Conservation (phyloP, 2,888 invertebrate genomes). For the Parnassius orleans region DNA sequence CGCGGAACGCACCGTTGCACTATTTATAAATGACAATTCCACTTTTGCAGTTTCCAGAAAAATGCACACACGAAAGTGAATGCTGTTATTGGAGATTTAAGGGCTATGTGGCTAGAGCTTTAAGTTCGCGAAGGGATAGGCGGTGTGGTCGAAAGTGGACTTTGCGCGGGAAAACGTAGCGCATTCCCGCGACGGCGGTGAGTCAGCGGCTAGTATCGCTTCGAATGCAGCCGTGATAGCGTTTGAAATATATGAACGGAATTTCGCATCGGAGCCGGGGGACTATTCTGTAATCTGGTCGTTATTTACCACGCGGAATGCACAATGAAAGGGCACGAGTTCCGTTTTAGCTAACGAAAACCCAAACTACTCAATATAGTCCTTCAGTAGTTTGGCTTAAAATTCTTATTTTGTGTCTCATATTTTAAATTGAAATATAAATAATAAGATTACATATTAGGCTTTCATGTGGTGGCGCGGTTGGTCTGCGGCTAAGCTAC, state of each 20-base stretch:
- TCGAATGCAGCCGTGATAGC: slow-evolving; percentile 56
- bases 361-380: too few relatives aligned
- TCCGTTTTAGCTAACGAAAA: slow-evolving; percentile 12
- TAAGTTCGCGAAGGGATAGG: slow-evolving; percentile 3
- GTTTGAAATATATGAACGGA: slow-evolving; percentile 38
- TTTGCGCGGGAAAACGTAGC: slow-evolving; percentile 66
- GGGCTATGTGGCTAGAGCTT: slow-evolving; percentile 26
- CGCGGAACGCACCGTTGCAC: slow-evolving; percentile 68
- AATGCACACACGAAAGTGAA: slow-evolving; percentile 29
- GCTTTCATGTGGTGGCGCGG: too few relatives aligned
- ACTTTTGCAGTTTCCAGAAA: slow-evolving; percentile 30
- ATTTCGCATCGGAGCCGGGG: slow-evolving; percentile 30
- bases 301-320: slow-evolving; percentile 15
- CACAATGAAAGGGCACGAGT: slow-evolving; percentile 10
- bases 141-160: slow-evolving; percentile 37
- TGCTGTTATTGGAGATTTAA: slow-evolving; percentile 34
- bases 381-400: too few relatives aligned
- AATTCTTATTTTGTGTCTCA: too few relatives aligned
- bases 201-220: slow-evolving; percentile 59
- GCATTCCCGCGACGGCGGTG: slow-evolving; percentile 53
- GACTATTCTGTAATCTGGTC: slow-evolving; percentile 24
- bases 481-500: too few relatives aligned
- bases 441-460: too few relatives aligned
- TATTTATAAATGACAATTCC: slow-evolving; percentile 60
- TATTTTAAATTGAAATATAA: too few relatives aligned